These are phyloP conservation scores for Syngnathus acus DNA, from an alignment of 2,797 vertebrate genomes.

Conservation along the genomic window DNA sequence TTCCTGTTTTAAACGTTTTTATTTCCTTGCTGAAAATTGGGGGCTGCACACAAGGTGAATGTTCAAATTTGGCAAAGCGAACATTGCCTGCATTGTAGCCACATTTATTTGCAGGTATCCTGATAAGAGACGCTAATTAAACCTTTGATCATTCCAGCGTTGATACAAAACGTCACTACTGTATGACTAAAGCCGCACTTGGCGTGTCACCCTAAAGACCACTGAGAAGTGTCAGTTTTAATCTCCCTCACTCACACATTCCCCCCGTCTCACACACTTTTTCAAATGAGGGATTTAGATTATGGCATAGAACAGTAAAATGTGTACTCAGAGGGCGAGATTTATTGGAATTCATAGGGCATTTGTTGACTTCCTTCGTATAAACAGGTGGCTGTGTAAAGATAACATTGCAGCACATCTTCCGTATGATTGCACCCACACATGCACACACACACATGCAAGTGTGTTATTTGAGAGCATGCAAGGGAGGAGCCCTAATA, in stretches of 20 bases:
- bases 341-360: slow-evolving; percentile 65
- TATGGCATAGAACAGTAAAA: slow-evolving; percentile 46
- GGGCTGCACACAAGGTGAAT: slow-evolving; percentile 39
- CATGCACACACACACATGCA: slow-evolving; percentile 1
- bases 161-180: slow-evolving; percentile 11
- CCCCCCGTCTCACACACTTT: slow-evolving; percentile 17
- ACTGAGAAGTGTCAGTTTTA: slow-evolving; percentile 50
- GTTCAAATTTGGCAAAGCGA: slow-evolving; percentile 1
- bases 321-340: slow-evolving; percentile 47
- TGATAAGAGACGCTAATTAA: slow-evolving; percentile 44
- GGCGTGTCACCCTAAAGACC: slow-evolving; percentile 26
- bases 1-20: slow-evolving; percentile 57
- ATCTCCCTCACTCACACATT: slow-evolving; percentile 33
- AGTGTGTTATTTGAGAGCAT: slow-evolving; percentile 29
- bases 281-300: slow-evolving; percentile 65
- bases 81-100: background rate
- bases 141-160: slow-evolving; percentile 30
- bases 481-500: slow-evolving; percentile 52
- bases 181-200: slow-evolving; percentile 33
- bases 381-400: slow-evolving; percentile 67
- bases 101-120: slow-evolving; percentile 26
- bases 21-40: slow-evolving; percentile 54
- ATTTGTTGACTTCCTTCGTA: slow-evolving; percentile 62
- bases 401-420: slow-evolving; percentile 53
- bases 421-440: slow-evolving; percentile 25